Evolutionary conservation across 2,113 vertebrate genomes (phyloP).

Genomic region (Etia nguti): DNA sequence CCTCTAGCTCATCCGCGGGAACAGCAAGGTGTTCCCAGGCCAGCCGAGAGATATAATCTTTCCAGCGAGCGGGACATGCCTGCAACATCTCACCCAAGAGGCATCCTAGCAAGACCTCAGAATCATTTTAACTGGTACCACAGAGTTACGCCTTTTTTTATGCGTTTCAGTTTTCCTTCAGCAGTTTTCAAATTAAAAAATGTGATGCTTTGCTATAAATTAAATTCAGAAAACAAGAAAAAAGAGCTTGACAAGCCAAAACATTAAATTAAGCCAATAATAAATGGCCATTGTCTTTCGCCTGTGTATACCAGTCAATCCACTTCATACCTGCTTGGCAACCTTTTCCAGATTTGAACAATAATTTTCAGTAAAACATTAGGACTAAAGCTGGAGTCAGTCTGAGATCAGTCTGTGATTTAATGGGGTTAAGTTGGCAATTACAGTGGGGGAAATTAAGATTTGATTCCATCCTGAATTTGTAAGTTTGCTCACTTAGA

Average conservation of each 20-base stretch:
- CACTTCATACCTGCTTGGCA: not conserved
- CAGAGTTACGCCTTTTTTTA: not conserved
- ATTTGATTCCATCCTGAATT: not conserved
- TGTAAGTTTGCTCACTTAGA: not conserved
- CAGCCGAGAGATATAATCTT: not conserved
- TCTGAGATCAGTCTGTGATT: not conserved
- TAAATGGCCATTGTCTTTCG: not conserved
- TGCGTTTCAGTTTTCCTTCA: not conserved
- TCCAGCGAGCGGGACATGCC: not conserved
- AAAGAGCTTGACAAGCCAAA: not conserved
- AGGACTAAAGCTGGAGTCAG: not conserved
- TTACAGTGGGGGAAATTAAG: not conserved
- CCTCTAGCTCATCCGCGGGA: not conserved
- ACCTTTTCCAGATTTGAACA: not conserved
- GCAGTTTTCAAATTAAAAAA: not conserved
- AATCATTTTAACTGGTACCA: not conserved
- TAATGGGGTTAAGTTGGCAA: not conserved
- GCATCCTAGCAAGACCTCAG: rapidly evolving
- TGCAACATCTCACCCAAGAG: not conserved
- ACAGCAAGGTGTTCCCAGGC: not conserved
- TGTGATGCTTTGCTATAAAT: not conserved
- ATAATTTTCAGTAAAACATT: not conserved
- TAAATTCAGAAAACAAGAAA: not conserved
- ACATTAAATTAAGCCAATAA: not conserved
- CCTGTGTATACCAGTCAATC: not conserved